Evolutionary conservation across 2,888 invertebrate species (phyloP).

Genomic region (Sussaba pulchella): DNA sequence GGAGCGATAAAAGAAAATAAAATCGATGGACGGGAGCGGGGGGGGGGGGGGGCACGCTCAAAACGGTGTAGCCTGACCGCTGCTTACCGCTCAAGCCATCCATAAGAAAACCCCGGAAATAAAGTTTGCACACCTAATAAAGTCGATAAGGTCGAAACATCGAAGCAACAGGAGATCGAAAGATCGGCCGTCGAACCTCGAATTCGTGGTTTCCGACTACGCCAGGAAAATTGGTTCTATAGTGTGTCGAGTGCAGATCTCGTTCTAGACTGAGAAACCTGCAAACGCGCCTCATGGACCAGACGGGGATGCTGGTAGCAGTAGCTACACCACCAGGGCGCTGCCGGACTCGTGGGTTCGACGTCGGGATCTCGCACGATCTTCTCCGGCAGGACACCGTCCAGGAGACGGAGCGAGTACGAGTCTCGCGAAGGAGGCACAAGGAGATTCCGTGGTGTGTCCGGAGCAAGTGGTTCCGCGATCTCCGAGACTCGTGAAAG

Average conservation of each 20-base stretch:
- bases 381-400: too few relatives aligned
- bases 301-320: conserved; percentile 15
- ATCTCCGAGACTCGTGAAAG: conserved; percentile 36
- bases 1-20: too few relatives aligned
- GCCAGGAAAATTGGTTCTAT: conserved; percentile 51
- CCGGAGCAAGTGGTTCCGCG: conserved; percentile 58
- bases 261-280: conserved; percentile 30
- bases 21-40: too few relatives aligned
- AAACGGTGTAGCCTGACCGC: too few relatives aligned
- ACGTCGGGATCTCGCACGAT: too few relatives aligned
- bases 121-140: too few relatives aligned
- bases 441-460: conserved; percentile 26
- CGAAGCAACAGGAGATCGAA: conserved; percentile 32
- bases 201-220: conserved; percentile 29
- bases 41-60: too few relatives aligned
- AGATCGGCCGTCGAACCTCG: not conserved
- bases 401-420: conserved; percentile 10
- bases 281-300: conserved; percentile 30
- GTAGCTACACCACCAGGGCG: too few relatives aligned
- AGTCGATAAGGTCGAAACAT: conserved; percentile 17
- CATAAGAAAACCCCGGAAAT: too few relatives aligned
- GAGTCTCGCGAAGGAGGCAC: not conserved
- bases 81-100: too few relatives aligned
- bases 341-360: too few relatives aligned
- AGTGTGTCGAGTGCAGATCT: conserved; percentile 52